Conservation (phyloP, 1,140 invertebrate species). For the Atta colombica region DNA sequence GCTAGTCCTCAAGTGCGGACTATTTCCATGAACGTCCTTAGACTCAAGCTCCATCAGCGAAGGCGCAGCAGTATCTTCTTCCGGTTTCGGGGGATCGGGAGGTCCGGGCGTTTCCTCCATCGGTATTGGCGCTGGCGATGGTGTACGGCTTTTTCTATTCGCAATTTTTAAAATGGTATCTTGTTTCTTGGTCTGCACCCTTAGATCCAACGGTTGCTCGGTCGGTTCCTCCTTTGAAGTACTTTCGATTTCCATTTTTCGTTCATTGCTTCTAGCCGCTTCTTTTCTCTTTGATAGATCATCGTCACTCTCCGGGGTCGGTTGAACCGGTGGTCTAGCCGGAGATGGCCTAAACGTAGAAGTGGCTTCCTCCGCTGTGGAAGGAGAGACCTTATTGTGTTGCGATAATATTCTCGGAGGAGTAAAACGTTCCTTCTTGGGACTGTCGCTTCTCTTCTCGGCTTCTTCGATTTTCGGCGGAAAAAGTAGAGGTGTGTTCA, state of each 20-base stretch:
- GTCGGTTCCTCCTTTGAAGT: conserved; percentile 65
- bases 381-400: conserved; percentile 88
- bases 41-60: conserved; percentile 50
- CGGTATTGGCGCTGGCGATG: conserved; percentile 60
- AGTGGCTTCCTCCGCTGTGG: conserved; percentile 89
- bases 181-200: conserved; percentile 87
- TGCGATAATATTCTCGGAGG: conserved; percentile 82
- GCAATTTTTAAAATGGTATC: conserved; percentile 74
- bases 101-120: conserved; percentile 45
- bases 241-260: conserved; percentile 67
- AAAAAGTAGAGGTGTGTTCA: conserved; percentile 89
- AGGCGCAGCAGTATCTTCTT: conserved; percentile 85
- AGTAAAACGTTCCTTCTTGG: conserved; percentile 84
- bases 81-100: conserved; percentile 82
- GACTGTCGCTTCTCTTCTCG: conserved; percentile 79
- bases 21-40: conserved; percentile 59
- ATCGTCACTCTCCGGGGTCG: conserved; percentile 81
- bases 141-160: conserved; percentile 64
- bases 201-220: conserved; percentile 92
- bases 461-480: conserved; percentile 82
- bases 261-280: conserved; percentile 40
- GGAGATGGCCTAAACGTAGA: conserved; percentile 89
- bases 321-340: conserved; percentile 85
- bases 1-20: conserved; percentile 60
- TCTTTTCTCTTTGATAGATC: conserved; percentile 72